Base-by-base conservation (phyloP, 2,888 invertebrate genomes). In the Tubulanus polymorphus region DNA sequence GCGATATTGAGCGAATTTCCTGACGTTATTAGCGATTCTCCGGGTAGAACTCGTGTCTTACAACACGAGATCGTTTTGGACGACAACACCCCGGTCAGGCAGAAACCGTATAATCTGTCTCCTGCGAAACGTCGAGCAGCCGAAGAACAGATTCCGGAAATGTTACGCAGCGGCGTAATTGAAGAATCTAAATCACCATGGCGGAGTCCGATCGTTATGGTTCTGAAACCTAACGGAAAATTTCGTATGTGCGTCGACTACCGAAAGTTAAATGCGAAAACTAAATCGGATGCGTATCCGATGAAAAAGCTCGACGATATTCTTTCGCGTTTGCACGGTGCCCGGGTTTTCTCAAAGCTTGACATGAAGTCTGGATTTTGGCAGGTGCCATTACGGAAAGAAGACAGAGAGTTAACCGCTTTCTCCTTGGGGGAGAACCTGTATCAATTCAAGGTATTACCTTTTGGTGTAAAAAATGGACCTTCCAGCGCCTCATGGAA, bases 381-480 rank as follows among this genome's bases (percentile, higher is more conserved):
- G 6, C 29, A 35, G 3, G 46, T 57, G 3, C 51, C 53, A 0
- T 23, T 53, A 2, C 30, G 53, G 25, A 48, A 57, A n/a, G 20
- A 50, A 37, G 57, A 54, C 6, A 51, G 47, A 12, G 45, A 50
- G 48, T 30, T 60, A 1, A 55, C 55, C 2, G 55, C 56, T 12
- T 57, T 60, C 48, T 49, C 37, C 8, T 51, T 51, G 8, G 48
- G 51, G 8, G 27, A 53, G 2, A 46, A 52, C 8, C 23, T 53
- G 10, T 60, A 45, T 45, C 48, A 53, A 20, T 57, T 54, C 28
- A 46, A 52, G 28, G 55, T 60, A 3, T 49, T 55, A 50, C 45
- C 55, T 3, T 52, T 60, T 35, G 56, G 54, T 10, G 49, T 56
- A 46, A 56, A 48, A 28, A 59, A 59, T 45, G 12, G 50, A 12